A percentile compares a stretch with the other conserved stretches of the same genome.
Conservation (phyloP, 2,113 vertebrate species). For the Panurus biarmicus region DNA sequence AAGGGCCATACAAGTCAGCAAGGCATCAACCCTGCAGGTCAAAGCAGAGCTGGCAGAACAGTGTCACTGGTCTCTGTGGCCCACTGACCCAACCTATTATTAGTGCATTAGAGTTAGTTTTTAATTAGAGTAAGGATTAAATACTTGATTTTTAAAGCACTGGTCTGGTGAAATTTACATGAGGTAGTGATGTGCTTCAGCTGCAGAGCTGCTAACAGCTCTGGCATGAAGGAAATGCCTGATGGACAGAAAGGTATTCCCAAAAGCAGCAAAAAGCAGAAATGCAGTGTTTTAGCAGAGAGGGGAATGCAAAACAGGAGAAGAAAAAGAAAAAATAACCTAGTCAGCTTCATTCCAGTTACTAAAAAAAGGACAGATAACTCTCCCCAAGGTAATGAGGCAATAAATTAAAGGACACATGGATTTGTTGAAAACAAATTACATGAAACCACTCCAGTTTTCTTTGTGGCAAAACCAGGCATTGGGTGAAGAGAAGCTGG, state of each 20-base stretch:
- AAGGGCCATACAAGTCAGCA: background rate
- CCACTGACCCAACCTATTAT: background rate
- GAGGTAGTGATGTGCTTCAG: background rate
- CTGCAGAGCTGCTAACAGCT: background rate
- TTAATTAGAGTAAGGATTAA: background rate
- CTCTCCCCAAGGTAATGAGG: background rate
- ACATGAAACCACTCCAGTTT: background rate
- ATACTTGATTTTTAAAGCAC: background rate
- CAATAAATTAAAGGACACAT: background rate
- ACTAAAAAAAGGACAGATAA: background rate
- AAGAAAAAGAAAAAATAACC: background rate
- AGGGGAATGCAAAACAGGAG: background rate
- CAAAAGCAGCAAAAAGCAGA: background rate
- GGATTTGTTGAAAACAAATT: background rate
- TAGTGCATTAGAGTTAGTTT: background rate
- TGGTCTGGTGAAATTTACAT: background rate
- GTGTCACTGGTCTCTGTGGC: background rate
- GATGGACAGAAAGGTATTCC: background rate
- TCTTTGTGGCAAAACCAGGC: background rate
- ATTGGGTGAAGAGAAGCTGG: background rate
- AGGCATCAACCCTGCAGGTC: background rate
- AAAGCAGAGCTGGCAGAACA: background rate
- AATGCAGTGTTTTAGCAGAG: background rate
- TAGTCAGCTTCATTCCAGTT: background rate
- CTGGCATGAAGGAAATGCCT: background rate